Evolutionary conservation across 2,888 invertebrate genomes (phyloP).

Genomic region (Ramazzottius varieornatus): DNA sequence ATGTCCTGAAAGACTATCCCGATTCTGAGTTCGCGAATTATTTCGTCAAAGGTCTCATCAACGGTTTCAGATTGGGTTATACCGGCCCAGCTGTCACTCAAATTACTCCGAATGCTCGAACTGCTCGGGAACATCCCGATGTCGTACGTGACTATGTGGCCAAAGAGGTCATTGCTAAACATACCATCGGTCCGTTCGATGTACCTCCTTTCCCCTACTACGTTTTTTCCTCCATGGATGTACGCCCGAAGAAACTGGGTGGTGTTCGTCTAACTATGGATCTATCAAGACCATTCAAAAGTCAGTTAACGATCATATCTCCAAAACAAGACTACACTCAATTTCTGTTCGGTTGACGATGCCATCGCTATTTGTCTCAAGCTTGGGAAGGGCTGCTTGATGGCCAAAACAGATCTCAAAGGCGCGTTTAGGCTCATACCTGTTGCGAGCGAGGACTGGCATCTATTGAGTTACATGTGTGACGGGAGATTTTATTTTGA

Average conservation of each 20-base stretch:
- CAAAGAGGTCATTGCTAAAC: neutral
- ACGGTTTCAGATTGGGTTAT: neutral
- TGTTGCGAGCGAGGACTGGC: neutral
- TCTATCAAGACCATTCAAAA: conserved; percentile 1
- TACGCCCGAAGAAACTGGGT: conserved; percentile 3
- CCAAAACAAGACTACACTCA: neutral
- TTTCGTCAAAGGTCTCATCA: neutral
- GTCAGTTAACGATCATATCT: no score
- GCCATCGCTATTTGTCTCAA: neutral
- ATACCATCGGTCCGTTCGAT: conserved; percentile 1
- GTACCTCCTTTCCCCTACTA: neutral
- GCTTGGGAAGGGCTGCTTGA: neutral
- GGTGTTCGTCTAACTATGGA: conserved; percentile 1
- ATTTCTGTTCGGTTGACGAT: conserved; percentile 2
- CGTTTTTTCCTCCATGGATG: neutral
- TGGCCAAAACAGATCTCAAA: neutral
- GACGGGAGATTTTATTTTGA: neutral
- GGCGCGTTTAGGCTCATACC: neutral
- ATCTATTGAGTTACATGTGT: neutral
- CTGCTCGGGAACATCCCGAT: neutral
- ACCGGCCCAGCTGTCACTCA: neutral
- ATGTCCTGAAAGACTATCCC: neutral
- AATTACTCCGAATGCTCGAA: neutral
- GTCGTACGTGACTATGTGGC: neutral
- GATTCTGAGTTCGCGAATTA: neutral